Conservation (phyloP, 2,888 invertebrate species). For the Stegophylla sp. region DNA sequence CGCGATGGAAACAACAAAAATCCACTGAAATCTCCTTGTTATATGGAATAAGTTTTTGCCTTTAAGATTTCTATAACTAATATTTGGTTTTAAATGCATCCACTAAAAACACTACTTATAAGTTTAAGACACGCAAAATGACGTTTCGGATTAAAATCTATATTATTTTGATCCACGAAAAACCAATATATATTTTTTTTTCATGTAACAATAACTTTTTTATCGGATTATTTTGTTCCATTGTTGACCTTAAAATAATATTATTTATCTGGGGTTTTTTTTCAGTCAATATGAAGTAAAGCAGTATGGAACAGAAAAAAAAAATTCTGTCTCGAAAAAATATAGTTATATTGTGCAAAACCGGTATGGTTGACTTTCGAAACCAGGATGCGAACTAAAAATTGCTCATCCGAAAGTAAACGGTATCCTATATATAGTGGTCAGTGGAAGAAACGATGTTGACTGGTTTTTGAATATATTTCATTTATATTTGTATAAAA, state of each 20-base stretch:
- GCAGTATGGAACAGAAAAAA: background rate
- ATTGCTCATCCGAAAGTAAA: constrained; percentile 42
- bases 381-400: constrained; percentile 33
- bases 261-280: background rate
- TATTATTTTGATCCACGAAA: too few species aligned
- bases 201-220: too few species aligned
- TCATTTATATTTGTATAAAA: too few species aligned
- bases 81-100: too few species aligned
- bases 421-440: constrained; percentile 11
- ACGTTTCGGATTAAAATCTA: too few species aligned
- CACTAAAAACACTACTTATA: too few species aligned
- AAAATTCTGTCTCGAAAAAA: background rate
- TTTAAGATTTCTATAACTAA: too few species aligned
- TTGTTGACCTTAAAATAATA: background rate
- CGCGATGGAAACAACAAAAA: background rate
- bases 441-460: constrained; percentile 26
- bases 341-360: background rate
- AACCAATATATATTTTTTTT: too few species aligned
- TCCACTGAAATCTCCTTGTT: background rate
- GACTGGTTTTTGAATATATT: constrained; percentile 29
- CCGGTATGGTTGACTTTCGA: constrained; percentile 49
- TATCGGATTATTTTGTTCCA: too few species aligned
- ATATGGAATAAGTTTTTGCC: too few species aligned
- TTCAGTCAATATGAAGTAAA: background rate
- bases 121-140: too few species aligned